Evolutionary conservation across 23 tunicate species (phyloP), one percentile per base, ranked within the genome.

Genomic region (Trididemnum clinides): DNA sequence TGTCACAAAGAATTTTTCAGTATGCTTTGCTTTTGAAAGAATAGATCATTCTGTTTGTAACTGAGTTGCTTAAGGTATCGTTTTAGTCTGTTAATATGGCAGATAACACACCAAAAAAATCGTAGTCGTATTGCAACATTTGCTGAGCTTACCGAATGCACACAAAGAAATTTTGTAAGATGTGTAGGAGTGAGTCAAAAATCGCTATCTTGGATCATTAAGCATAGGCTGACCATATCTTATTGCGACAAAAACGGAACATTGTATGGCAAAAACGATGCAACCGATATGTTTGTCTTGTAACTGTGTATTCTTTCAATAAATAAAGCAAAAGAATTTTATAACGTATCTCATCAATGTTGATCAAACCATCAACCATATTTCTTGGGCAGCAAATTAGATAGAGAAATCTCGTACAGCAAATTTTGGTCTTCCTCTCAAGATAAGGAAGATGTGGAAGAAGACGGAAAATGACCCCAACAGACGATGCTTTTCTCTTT

Each of bases 381-480:
- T n/a, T n/a, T n/a, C n/a, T n/a, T n/a, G n/a, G n/a, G n/a, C n/a
- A n/a, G n/a, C n/a, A n/a, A n/a, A n/a, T n/a, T n/a, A n/a, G n/a
- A n/a, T n/a, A n/a, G n/a, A n/a, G n/a, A n/a, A n/a, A n/a, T n/a
- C n/a, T n/a, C n/a, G n/a, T n/a, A n/a, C n/a, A n/a, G n/a, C n/a
- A n/a, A n/a, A n/a, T n/a, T n/a, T n/a, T n/a, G n/a, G n/a, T n/a
- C n/a, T n/a, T n/a, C n/a, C n/a, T n/a, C n/a, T n/a, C n/a, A n/a
- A n/a, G n/a, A n/a, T 12, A 63, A n/a, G 23, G 71, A 63, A 63
- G 28, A 63, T 63, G 71, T 23, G 71, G 71, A 19, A 63, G 71
- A n/a, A n/a, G n/a, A n/a, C n/a, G n/a, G n/a, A n/a, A n/a, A n/a
- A 70, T 25, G 37, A 70, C 77, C 6, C 37, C 77, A 70, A 70